Conservation (phyloP, 2,797 vertebrate genomes). For the Buphagus erythrorhynchus region DNA sequence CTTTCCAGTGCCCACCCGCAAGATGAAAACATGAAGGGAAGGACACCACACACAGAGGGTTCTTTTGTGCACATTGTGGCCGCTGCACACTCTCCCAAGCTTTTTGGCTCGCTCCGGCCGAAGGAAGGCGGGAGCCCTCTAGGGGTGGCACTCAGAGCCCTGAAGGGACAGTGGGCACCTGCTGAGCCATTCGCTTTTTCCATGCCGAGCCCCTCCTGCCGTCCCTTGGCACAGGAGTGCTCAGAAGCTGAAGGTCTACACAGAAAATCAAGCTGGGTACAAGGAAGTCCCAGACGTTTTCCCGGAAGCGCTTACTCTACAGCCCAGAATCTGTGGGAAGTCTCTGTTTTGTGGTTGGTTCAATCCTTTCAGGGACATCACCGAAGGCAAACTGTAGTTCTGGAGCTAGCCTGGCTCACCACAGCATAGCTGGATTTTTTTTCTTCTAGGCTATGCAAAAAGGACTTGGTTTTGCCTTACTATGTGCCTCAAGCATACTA, state of each 20-base stretch:
- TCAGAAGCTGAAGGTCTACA: rapidly evolving
- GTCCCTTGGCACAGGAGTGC: background rate
- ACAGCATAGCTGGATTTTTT: background rate
- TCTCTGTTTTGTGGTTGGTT: background rate
- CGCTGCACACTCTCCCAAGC: rapidly evolving
- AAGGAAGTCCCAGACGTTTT: background rate
- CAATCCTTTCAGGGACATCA: background rate
- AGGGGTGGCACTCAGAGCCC: background rate
- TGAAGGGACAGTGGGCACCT: rapidly evolving
- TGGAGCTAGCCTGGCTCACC: background rate
- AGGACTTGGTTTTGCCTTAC: background rate
- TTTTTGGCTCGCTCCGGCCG: background rate
- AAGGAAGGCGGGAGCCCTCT: conserved; percentile 53
- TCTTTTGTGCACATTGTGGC: rapidly evolving
- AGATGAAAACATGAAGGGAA: rapidly evolving
- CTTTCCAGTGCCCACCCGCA: background rate
- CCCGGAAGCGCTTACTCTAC: background rate
- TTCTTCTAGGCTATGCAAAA: background rate
- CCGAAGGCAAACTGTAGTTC: background rate
- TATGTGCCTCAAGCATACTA: background rate
- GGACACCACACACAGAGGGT: rapidly evolving
- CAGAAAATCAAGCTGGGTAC: background rate
- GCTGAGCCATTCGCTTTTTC: background rate
- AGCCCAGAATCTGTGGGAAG: background rate
- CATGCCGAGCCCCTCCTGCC: background rate